Percentiles rank a stretch among this genome's conserved stretches.
Conservation (phyloP, 30 jellyfish, hydroid and myxozoan genomes). For the Chironex yamaguchii region DNA sequence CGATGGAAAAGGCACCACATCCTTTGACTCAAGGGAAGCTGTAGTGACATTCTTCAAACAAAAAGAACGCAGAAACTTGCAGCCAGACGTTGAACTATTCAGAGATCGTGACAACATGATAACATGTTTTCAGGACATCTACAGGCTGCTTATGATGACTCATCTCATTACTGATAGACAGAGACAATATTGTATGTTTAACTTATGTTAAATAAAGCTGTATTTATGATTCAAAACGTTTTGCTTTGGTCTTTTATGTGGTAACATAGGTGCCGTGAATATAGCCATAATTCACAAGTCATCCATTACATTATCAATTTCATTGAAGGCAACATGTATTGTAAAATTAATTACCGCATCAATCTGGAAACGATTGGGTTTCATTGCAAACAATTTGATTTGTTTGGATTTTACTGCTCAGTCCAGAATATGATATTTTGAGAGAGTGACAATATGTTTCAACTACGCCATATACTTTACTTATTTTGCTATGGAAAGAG, state of each 20-base stretch:
- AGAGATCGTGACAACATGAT: neutral
- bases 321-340: conserved; percentile 24
- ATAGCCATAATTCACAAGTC: conserved; percentile 21
- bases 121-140: neutral
- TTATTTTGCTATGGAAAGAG: conserved; percentile 8
- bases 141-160: conserved; percentile 3
- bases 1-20: neutral
- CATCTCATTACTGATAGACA: neutral
- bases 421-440: conserved; percentile 13
- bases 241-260: neutral
- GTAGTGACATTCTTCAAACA: neutral
- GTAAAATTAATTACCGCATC: conserved; percentile 15
- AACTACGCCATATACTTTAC: conserved; percentile 17
- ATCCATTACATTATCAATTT: conserved; percentile 25
- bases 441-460: conserved; percentile 30
- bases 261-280: neutral
- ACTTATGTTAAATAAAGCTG: neutral
- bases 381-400: conserved; percentile 28
- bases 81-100: neutral
- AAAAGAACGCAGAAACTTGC: neutral
- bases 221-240: neutral
- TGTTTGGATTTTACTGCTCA: conserved; percentile 11
- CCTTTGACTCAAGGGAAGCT: neutral
- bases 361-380: conserved; percentile 33
- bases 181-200: neutral